These are phyloP conservation scores for Enteromius argenteus DNA, from an alignment of 2,797 vertebrate species.

Conservation along the genomic window DNA sequence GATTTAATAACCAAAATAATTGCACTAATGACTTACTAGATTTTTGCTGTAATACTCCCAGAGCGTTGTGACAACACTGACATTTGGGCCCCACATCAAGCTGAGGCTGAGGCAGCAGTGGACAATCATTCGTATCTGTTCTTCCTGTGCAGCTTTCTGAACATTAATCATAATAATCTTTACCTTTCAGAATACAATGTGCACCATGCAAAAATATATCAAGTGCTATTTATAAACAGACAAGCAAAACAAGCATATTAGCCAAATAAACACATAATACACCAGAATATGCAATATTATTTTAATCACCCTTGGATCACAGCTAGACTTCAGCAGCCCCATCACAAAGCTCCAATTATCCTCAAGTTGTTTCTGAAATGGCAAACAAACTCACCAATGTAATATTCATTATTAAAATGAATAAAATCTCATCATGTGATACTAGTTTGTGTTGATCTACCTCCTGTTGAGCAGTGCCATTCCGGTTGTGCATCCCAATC, in stretches of 20 bases:
- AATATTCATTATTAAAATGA: background rate
- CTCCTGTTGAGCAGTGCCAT: constrained; percentile 82
- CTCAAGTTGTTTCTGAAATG: constrained; percentile 81
- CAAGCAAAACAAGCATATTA: constrained; percentile 33
- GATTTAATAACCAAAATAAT: background rate
- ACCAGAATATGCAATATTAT: background rate
- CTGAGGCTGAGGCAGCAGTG: constrained; percentile 92
- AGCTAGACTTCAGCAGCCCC: constrained; percentile 87
- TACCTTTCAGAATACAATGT: constrained; percentile 21
- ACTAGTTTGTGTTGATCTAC: constrained; percentile 68
- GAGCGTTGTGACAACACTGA: constrained; percentile 82
- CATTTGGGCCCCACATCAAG: constrained; percentile 87
- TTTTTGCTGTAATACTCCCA: constrained; percentile 97
- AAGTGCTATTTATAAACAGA: constrained; percentile 16
- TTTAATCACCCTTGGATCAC: constrained; percentile 81
- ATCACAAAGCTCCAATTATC: constrained; percentile 92
- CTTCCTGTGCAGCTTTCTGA: constrained; percentile 83
- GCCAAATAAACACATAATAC: constrained; percentile 33
- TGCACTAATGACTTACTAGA: constrained; percentile 81
- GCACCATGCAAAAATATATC: background rate
- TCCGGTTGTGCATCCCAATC: constrained; percentile 84
- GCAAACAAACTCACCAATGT: constrained; percentile 1
- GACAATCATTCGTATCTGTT: constrained; percentile 91
- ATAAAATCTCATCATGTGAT: background rate
- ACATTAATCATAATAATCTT: constrained; percentile 41